Evolutionary conservation across 2,113 vertebrate species (phyloP), one percentile per base, ranked within the genome.

Genomic region (Neoarius graeffei): DNA sequence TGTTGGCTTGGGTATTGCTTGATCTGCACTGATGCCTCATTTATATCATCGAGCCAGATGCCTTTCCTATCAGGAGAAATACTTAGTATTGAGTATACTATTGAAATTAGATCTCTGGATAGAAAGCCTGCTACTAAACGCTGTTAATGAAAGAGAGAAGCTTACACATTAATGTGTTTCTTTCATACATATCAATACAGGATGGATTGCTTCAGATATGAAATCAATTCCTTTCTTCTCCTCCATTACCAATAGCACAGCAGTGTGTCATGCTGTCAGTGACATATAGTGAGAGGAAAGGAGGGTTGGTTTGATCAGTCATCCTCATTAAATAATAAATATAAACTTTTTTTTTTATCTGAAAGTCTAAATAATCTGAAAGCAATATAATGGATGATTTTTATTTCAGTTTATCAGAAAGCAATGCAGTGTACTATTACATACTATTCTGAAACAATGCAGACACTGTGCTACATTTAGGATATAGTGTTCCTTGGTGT

Each of bases 61-160:
- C 92, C 92, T 91, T 93, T 93, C 92, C 89, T 93, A 92, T 94
- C 91, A 92, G 71, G 85, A 84, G 62, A 84, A 92, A 91, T 87
- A 27, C 79, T 81, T 77, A 88, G 64, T 71, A 87, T 85, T 86
- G 81, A 88, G 87, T 90, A 89, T 88, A 86, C 54, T 86, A 91
- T 62, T 66, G 67, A 84, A 90, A 93, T 92, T 89, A 88, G 56
- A 81, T 57, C 50, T 60, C 52, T n/a, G 11, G 69, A n/a, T 76
- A 62, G 50, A 87, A 81, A 79, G 42, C 84, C n/a, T 17, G 23
- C 20, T 52, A 71, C 15, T 57, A 80, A 67, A 57, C 77, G 42
- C 20, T 76, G 25, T 9, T 64, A 86, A 15, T 74, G 30, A 77
- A n/a, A 81, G 6, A 80, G 54, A 80, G 81, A 23, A 54, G 27